A percentile compares a stretch with the other conserved stretches of the same genome.
Conservation (phyloP, 1,140 invertebrate species). For the Ips typographus region DNA sequence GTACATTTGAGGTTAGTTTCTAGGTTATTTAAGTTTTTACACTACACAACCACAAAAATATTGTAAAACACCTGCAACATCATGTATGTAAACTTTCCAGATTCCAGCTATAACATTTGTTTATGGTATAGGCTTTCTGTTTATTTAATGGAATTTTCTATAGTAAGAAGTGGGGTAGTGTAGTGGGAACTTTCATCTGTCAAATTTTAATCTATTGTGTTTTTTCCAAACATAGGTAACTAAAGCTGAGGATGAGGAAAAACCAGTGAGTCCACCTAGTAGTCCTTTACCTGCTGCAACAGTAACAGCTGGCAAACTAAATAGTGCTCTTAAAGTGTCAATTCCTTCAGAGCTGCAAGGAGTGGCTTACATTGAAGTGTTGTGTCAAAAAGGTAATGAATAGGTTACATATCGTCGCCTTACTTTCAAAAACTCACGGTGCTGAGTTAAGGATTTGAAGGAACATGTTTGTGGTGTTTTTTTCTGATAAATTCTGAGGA, state of each 20-base stretch:
- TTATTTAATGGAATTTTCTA: neutral
- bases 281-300: constrained; percentile 53
- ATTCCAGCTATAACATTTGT: too few relatives aligned
- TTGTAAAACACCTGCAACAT: neutral
- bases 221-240: constrained; percentile 62
- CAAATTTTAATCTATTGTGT: neutral
- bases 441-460: too few relatives aligned
- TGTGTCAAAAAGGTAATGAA: constrained; percentile 80
- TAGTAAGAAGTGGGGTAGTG: neutral
- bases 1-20: constrained; percentile 79
- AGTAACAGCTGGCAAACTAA: constrained; percentile 57
- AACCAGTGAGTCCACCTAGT: constrained; percentile 57
- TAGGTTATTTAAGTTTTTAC: neutral
- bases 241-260: constrained; percentile 84
- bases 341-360: constrained; percentile 94
- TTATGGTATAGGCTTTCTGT: too few relatives aligned
- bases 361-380: constrained; percentile 92
- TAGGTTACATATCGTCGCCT: neutral
- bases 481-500: too few relatives aligned
- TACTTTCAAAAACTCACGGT: neutral
- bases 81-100: too few relatives aligned
- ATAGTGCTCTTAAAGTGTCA: constrained; percentile 84
- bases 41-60: neutral
- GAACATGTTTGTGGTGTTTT: too few relatives aligned
- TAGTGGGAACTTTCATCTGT: neutral